Percentiles rank a stretch among this genome's conserved stretches.
Conservation (phyloP, 2,113 vertebrate species). For the Phalacrocorax brasilianus region DNA sequence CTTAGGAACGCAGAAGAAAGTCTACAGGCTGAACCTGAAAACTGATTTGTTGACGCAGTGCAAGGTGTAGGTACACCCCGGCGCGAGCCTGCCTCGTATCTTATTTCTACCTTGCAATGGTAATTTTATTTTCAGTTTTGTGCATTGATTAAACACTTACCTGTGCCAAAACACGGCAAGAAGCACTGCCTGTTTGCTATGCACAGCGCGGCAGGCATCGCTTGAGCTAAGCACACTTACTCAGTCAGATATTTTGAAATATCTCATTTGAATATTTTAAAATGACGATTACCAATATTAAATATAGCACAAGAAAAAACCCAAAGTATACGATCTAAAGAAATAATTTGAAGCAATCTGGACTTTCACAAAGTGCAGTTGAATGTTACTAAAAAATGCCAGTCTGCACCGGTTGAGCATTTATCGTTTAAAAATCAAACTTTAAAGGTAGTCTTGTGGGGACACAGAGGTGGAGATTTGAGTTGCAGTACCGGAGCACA, state of each 20-base stretch:
- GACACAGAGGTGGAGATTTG: background rate
- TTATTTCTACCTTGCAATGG: background rate
- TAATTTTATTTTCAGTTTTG: background rate
- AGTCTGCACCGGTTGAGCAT: background rate
- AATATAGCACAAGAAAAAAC: background rate
- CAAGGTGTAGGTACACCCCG: background rate
- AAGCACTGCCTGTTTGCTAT: background rate
- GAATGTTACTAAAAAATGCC: background rate
- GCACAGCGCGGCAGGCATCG: background rate
- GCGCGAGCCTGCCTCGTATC: fast-evolving
- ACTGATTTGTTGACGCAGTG: background rate
- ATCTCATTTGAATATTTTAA: background rate
- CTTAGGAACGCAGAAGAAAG: fast-evolving
- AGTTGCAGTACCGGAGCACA: background rate
- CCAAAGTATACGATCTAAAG: background rate
- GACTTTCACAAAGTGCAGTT: background rate
- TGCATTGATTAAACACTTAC: background rate
- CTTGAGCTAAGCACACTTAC: background rate
- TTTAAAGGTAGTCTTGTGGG: background rate
- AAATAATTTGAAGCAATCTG: background rate
- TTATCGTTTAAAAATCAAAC: background rate
- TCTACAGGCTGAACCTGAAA: background rate
- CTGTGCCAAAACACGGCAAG: background rate
- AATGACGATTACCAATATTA: background rate
- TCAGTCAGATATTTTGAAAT: background rate